These are phyloP conservation scores for Myodes glareolus DNA, from an alignment of 2,113 vertebrate species.

Conservation along the genomic window DNA sequence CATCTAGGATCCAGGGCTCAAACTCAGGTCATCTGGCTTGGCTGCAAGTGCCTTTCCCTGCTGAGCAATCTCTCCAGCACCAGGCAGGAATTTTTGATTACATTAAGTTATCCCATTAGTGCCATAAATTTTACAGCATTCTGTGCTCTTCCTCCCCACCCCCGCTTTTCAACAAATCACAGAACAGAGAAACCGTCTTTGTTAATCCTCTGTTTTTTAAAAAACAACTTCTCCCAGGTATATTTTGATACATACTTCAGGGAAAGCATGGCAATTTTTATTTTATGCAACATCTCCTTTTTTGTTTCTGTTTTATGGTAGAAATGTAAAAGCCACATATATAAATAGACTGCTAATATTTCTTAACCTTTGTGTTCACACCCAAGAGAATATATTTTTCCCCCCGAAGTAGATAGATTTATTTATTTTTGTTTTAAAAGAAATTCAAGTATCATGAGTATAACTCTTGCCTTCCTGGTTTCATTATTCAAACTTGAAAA, in stretches of 20 bases:
- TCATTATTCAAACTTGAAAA: slow-evolving; percentile 20
- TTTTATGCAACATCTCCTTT: background rate
- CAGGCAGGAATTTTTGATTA: background rate
- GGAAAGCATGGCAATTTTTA: background rate
- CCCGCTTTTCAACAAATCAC: background rate
- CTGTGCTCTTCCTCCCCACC: background rate
- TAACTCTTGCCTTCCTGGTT: slow-evolving; percentile 1
- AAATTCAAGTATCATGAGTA: background rate
- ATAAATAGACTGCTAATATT: slow-evolving; percentile 59
- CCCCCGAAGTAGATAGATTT: background rate
- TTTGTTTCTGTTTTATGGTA: slow-evolving; percentile 24
- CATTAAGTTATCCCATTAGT: background rate
- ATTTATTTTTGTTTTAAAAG: background rate
- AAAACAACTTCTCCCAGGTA: background rate
- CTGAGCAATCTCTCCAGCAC: no score
- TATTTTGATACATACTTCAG: background rate
- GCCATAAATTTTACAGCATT: background rate
- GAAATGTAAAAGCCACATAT: slow-evolving; percentile 6
- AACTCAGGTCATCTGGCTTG: background rate
- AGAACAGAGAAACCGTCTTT: background rate
- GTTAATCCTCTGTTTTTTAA: background rate
- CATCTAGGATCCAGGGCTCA: background rate
- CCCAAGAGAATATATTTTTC: slow-evolving; percentile 36
- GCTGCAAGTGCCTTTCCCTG: background rate
- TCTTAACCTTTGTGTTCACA: slow-evolving; percentile 16